A percentile compares a stretch with the other conserved stretches of the same genome.
These are phyloP conservation scores for Microctenopoma lineatum DNA, from an alignment of 2,797 vertebrate genomes.

Conservation along the genomic window DNA sequence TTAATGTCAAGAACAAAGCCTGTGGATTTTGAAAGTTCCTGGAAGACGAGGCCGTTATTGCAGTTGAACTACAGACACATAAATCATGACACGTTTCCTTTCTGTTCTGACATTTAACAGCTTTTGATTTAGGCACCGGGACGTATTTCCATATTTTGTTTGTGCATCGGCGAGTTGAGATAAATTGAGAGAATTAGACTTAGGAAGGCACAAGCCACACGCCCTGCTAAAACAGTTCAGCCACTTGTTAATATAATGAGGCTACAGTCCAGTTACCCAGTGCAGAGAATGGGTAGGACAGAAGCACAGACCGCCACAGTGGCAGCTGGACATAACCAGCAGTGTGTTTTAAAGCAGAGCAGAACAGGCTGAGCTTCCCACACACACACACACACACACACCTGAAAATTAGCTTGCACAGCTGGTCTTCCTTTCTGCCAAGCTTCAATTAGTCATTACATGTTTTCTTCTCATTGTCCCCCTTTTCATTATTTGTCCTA, in stretches of 20 bases:
- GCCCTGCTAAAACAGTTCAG: constrained; percentile 41
- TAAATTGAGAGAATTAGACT: constrained; percentile 42
- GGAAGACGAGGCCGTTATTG: constrained; percentile 16
- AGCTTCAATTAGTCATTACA: constrained; percentile 35
- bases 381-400: constrained; percentile 6
- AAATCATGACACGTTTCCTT: constrained; percentile 32
- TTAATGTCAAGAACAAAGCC: constrained; percentile 35
- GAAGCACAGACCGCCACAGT: constrained; percentile 32
- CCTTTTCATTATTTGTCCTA: constrained; percentile 28
- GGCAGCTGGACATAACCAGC: constrained; percentile 60
- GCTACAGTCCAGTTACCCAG: constrained; percentile 48
- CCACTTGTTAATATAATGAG: constrained; percentile 56
- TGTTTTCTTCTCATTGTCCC: constrained; percentile 37
- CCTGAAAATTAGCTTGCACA: constrained; percentile 62
- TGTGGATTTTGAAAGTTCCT: constrained; percentile 44
- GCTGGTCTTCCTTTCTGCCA: constrained; percentile 49
- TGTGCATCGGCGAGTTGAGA: constrained; percentile 41
- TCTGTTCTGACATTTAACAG: constrained; percentile 14
- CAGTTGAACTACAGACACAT: constrained; percentile 27
- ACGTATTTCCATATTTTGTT: constrained; percentile 39
- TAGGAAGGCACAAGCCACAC: constrained; percentile 7
- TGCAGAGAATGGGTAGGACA: constrained; percentile 32
- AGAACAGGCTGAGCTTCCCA: constrained; percentile 15
- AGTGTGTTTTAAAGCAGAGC: constrained; percentile 48
- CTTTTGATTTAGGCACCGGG: constrained; percentile 36